Percentiles rank a stretch among this genome's conserved stretches.
phyloP scores from a whole-genome alignment of 2,888 invertebrate species.

The Oeneis ivallda region DNA sequence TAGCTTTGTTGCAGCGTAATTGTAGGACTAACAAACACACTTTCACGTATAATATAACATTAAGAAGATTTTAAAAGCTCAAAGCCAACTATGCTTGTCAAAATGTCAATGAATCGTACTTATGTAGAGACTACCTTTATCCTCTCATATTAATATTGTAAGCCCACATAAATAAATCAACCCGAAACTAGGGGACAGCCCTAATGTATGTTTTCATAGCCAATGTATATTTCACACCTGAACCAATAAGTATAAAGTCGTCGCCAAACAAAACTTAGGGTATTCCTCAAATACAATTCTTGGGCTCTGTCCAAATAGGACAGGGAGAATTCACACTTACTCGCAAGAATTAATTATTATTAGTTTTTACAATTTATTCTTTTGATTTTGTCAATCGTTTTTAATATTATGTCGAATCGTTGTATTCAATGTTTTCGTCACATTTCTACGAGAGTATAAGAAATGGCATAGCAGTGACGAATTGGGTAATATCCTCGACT shows the following conservation, averaged over 20 bases:
- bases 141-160: not conserved
- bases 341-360: not conserved
- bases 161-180: constrained; percentile 2
- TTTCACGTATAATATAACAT: too few relatives aligned
- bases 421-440: too few relatives aligned
- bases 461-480: too few relatives aligned
- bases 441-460: too few relatives aligned
- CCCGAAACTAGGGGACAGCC: not conserved
- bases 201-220: constrained; percentile 14
- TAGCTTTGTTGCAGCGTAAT: too few relatives aligned
- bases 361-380: not conserved
- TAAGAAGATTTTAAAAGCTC: too few relatives aligned
- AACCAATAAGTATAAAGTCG: constrained; percentile 32
- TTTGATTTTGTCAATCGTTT: not conserved
- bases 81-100: too few relatives aligned
- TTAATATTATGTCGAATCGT: too few relatives aligned
- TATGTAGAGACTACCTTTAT: too few relatives aligned
- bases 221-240: constrained; percentile 32
- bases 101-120: too few relatives aligned
- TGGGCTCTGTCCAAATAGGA: constrained; percentile 30
- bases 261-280: constrained; percentile 30
- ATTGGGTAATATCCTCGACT: too few relatives aligned
- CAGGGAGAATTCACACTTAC: constrained; percentile 6
- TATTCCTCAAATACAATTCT: constrained; percentile 24
- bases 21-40: too few relatives aligned